phyloP scores from a whole-genome alignment of 2,113 vertebrate species.

The Pedetes capensis region DNA sequence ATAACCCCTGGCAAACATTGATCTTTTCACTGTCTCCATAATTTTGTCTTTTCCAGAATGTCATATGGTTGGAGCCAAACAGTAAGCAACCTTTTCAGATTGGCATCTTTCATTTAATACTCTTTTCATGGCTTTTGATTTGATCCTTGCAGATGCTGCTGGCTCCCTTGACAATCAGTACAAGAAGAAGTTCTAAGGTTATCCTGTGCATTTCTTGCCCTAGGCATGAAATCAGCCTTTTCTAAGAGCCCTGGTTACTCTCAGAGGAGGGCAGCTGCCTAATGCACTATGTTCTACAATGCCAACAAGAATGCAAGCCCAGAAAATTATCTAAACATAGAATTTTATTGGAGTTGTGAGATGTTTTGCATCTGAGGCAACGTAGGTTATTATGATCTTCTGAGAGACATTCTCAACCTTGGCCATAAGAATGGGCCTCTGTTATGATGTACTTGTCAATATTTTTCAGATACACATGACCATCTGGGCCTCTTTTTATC shows the following conservation, averaged over 20 bases:
- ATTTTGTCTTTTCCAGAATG: background rate
- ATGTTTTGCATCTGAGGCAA: background rate
- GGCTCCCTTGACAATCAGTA: background rate
- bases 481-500: background rate
- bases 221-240: background rate
- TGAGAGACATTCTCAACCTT: background rate
- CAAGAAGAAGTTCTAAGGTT: background rate
- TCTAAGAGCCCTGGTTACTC: background rate
- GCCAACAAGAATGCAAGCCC: background rate
- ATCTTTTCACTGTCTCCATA: no score
- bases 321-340: background rate
- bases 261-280: background rate
- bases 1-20: background rate
- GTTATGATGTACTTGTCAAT: background rate
- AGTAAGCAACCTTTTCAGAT: background rate
- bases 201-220: background rate
- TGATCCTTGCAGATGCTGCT: background rate
- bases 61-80: background rate
- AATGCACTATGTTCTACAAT: background rate
- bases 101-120: background rate
- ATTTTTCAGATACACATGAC: background rate
- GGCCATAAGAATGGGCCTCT: background rate
- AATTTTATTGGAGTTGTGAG: background rate
- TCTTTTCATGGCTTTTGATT: background rate
- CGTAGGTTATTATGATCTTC: background rate